Percentiles rank a stretch among this genome's conserved stretches.
These are phyloP conservation scores for Papilio polyxenes DNA, from an alignment of 1,140 invertebrate genomes.

Conservation along the genomic window DNA sequence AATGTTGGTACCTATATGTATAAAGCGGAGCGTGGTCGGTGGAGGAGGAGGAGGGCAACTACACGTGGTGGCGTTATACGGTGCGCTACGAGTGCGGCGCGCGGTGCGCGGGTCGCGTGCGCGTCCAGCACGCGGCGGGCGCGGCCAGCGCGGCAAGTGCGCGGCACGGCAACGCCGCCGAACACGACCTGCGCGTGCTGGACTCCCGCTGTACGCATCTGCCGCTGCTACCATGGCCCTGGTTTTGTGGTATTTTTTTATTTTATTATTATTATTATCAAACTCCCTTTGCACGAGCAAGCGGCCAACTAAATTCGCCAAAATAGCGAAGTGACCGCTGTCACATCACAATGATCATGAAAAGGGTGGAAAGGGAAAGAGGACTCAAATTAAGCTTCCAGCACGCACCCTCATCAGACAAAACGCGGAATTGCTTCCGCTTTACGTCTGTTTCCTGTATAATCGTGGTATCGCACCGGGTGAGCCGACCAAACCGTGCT, in stretches of 20 bases:
- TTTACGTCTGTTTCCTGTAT: no score
- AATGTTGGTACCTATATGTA: not conserved
- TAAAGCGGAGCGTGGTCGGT: slow-evolving; percentile 56
- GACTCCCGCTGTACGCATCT: slow-evolving; percentile 47
- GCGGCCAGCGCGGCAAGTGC: slow-evolving; percentile 22
- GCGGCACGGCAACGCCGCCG: slow-evolving; percentile 23
- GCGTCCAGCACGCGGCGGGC: slow-evolving; percentile 38
- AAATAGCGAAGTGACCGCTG: no score
- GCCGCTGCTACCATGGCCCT: slow-evolving; percentile 55
- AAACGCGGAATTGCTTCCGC: no score
- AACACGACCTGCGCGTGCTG: slow-evolving; percentile 42
- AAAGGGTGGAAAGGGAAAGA: no score
- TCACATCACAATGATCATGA: no score
- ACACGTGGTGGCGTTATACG: slow-evolving; percentile 60
- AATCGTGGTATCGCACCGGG: no score
- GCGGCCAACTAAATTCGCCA: no score
- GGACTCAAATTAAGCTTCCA: no score
- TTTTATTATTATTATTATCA: no score
- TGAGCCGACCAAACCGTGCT: no score
- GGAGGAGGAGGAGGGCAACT: slow-evolving; percentile 59
- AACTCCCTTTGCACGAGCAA: no score
- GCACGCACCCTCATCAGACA: no score
- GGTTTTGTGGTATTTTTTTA: slow-evolving; percentile 48
- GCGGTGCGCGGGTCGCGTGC: slow-evolving; percentile 58
- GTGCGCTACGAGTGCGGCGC: slow-evolving; percentile 62